phyloP scores from a whole-genome alignment of 2,113 vertebrate genomes.

The Irena cyanogastra region DNA sequence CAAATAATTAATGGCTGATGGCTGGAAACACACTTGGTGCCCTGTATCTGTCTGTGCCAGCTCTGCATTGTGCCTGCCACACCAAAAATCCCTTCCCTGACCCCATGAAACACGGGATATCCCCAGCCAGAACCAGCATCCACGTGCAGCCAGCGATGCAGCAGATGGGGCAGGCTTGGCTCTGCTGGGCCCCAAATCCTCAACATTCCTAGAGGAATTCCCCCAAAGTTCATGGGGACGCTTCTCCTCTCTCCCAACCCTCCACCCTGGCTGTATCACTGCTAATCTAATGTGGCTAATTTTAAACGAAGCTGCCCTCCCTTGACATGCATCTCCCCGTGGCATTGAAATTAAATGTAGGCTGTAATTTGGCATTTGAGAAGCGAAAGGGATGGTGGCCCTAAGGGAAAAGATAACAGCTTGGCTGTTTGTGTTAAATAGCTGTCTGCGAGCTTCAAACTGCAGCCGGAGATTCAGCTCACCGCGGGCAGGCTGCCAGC shows the following conservation, averaged over 20 bases:
- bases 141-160: not conserved
- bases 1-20: not conserved
- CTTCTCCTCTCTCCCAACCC: not conserved
- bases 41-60: not conserved
- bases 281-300: constrained; percentile 53
- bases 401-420: constrained; percentile 73
- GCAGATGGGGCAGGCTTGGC: not conserved
- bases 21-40: not conserved
- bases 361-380: constrained; percentile 72
- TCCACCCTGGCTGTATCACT: not conserved
- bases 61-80: rapidly evolving
- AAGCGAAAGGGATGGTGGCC: constrained; percentile 70
- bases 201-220: not conserved
- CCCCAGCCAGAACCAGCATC: not conserved
- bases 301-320: constrained; percentile 65
- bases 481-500: constrained; percentile 55
- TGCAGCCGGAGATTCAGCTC: constrained; percentile 56
- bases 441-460: constrained; percentile 68
- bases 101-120: rapidly evolving
- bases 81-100: not conserved
- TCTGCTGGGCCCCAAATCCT: not conserved
- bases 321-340: constrained; percentile 57
- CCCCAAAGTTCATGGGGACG: not conserved
- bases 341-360: constrained; percentile 70
- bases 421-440: constrained; percentile 70